Evolutionary conservation across 2,888 invertebrate species (phyloP).

Genomic region (Cantharis rustica): DNA sequence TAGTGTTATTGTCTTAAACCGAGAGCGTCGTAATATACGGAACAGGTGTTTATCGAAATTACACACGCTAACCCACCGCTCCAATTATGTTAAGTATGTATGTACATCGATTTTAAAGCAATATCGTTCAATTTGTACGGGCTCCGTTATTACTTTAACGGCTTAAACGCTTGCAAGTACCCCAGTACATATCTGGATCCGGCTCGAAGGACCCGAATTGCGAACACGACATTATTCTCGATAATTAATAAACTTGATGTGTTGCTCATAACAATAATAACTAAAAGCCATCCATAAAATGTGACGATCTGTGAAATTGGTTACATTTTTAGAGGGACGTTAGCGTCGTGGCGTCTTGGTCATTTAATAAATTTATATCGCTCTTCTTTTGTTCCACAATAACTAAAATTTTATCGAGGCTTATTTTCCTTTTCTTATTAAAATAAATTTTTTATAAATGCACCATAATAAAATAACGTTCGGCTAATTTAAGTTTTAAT

Average conservation of each 20-base stretch:
- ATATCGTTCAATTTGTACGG: not conserved
- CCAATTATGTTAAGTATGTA: not conserved
- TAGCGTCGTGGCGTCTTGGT: conserved; percentile 10
- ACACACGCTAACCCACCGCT: not conserved
- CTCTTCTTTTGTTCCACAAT: not conserved
- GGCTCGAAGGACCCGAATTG: not conserved
- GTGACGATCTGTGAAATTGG: conserved; percentile 10
- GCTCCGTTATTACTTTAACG: not conserved
- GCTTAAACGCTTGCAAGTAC: not conserved
- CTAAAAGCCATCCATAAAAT: conserved; percentile 1
- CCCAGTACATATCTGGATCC: not conserved
- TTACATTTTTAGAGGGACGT: conserved; percentile 10
- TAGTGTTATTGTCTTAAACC: conserved; percentile 22
- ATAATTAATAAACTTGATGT: conserved; percentile 9
- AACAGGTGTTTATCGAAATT: conserved; percentile 26
- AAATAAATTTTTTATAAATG: not conserved
- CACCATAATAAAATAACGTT: not conserved
- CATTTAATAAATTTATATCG: conserved; percentile 13
- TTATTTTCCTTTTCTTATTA: not conserved
- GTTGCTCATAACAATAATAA: conserved; percentile 5
- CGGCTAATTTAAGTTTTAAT: conserved; percentile 18
- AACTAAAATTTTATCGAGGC: not conserved
- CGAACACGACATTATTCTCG: not conserved
- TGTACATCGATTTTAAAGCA: not conserved
- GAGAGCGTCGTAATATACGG: conserved; percentile 12